Evolutionary conservation across 2,113 vertebrate species (phyloP), one percentile per base, ranked within the genome.

Genomic region (Hoplias malabaricus): DNA sequence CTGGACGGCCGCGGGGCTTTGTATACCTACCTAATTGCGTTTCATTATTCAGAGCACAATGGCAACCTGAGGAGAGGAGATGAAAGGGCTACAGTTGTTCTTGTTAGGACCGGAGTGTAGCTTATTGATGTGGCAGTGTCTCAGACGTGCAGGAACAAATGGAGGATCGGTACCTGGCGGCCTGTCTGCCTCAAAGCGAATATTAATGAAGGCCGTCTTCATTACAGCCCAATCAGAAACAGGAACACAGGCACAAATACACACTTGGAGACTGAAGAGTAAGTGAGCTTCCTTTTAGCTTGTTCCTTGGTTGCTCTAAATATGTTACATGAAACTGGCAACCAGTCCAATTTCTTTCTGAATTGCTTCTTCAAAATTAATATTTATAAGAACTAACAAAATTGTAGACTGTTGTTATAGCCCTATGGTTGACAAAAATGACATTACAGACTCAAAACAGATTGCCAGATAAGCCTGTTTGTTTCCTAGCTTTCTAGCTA

Each of bases 11-110:
- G 43, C 80, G 56, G 27, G 80, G 88, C 87, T 91, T 90, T 89
- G 87, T 91, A 89, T 90, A 88, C 87, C 88, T 73, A 85, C 87
- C 87, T 92, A 91, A 90, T 91, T 91, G 89, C 87, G 84, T 89
- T 92, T 91, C 90, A 91, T 92, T 91, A 92, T 92, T 91, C 84
- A 86, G 78, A 42, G 84, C 85, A 88, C 87, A 89, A 85, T 87
- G 87, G 89, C 89, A 91, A 92, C 89, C 87, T 80, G 66, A 82
- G 83, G 84, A 84, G 87, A 85, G 88, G 89, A 75, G 82, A 88
- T 89, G 88, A 91, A 90, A 89, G 87, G 87, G 79, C 81, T 82
- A 70, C 85, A 87, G 88, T 90, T 91, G 89, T 88, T 89, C 54
- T 72, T 85, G 80, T 85, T 84, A 88, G 76, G 87, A 80, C 88